Percentiles rank a stretch among this genome's conserved stretches.
These are phyloP conservation scores for Raja brachyura DNA, from an alignment of 2,113 vertebrate genomes.

Conservation along the genomic window DNA sequence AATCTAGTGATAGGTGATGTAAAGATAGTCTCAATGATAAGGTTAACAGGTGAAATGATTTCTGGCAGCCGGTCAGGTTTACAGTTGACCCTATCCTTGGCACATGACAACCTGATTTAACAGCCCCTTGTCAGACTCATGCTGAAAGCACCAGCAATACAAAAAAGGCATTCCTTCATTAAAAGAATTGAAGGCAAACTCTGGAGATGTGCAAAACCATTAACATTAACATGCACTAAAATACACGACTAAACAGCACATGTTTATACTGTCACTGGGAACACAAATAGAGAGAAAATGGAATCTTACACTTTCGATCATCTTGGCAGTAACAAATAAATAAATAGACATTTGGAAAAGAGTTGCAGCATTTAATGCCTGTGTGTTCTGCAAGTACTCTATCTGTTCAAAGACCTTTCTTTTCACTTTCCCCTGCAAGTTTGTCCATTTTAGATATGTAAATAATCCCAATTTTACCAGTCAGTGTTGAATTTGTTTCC, in stretches of 20 bases:
- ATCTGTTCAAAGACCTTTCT: neutral
- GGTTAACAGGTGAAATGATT: conserved; percentile 34
- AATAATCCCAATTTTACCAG: neutral
- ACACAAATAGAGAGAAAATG: neutral
- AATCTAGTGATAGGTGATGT: neutral
- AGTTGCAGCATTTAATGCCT: neutral
- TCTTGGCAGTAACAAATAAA: neutral
- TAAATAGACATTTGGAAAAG: neutral
- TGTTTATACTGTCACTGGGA: neutral
- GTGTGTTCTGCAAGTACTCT: neutral
- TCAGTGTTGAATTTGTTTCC: neutral
- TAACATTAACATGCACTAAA: neutral
- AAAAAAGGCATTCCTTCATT: neutral
- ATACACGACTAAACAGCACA: neutral
- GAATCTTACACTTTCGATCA: neutral
- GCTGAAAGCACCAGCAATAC: neutral
- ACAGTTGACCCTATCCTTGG: neutral
- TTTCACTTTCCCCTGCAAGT: neutral
- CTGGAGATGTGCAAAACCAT: neutral
- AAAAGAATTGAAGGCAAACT: neutral
- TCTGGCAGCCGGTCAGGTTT: neutral
- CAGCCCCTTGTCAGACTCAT: neutral
- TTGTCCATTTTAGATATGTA: neutral
- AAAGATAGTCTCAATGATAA: conserved; percentile 9
- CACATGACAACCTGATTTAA: conserved; percentile 5